Evolutionary conservation across 2,888 invertebrate species (phyloP).

Genomic region (Leucophora obtusa): DNA sequence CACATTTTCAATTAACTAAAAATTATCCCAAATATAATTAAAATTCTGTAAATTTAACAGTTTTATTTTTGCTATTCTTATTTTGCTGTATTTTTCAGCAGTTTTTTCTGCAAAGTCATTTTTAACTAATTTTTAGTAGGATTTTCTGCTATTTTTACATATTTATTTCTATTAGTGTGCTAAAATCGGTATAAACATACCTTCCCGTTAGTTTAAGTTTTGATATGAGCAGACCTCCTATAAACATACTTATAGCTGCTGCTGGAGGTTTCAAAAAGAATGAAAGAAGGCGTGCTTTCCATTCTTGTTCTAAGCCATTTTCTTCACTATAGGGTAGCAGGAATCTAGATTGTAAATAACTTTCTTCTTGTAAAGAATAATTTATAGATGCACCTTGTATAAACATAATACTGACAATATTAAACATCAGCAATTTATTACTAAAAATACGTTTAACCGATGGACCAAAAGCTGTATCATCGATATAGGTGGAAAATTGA

Average conservation of each 20-base stretch:
- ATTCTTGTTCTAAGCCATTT: conserved; percentile 80
- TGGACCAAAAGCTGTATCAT: conserved; percentile 78
- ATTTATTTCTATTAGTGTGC: too few species aligned
- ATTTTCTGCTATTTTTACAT: too few species aligned
- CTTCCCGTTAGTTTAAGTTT: conserved; percentile 80
- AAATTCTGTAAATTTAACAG: too few species aligned
- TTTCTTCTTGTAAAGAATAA: conserved; percentile 80
- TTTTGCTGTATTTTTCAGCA: too few species aligned
- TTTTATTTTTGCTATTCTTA: too few species aligned
- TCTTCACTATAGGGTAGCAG: conserved; percentile 80
- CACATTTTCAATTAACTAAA: too few species aligned
- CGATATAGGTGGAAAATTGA: conserved; percentile 74
- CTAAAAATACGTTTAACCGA: conserved; percentile 80
- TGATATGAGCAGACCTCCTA: conserved; percentile 81
- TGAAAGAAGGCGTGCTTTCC: conserved; percentile 79
- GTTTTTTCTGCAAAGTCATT: too few species aligned
- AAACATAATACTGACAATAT: conserved; percentile 79
- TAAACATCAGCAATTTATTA: conserved; percentile 81
- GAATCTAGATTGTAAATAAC: conserved; percentile 82
- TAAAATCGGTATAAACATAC: conserved; percentile 61
- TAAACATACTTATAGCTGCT: conserved; percentile 79
- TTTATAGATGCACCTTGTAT: conserved; percentile 81
- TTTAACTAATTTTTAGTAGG: too few species aligned
- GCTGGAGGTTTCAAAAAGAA: conserved; percentile 81
- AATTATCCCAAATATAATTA: too few species aligned